Evolutionary conservation across 2,888 invertebrate genomes (phyloP), one percentile per base, ranked within the genome.

Genomic region (Aethes cnicana): DNA sequence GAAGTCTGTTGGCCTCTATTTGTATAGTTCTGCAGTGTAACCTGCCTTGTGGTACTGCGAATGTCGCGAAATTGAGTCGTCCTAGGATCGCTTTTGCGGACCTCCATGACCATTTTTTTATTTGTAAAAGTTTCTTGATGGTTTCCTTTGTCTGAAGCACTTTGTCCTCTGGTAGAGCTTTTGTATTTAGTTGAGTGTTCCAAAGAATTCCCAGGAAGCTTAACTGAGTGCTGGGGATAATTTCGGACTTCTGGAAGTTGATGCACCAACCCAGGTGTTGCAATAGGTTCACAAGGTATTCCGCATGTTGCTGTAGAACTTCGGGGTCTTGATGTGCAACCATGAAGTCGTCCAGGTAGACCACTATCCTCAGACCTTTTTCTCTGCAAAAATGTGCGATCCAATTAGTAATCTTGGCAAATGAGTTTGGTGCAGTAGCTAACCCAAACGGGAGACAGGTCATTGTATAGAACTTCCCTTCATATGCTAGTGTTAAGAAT

Each of bases 31-130:
- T 23, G 12, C 35, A 50, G 30, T 39, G 43, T 2, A 49, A 25
- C 5, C 43, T 37, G 4, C 54, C 54, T 8, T 47, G 16, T 5
- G 54, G 48, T 11, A 56, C 18, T 11, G 46, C 41, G 5, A 35
- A 36, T 2, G 39, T n/a, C 6, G 46, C 53, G 26, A 54, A 54
- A 35, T 42, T 49, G n/a, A 57, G 25, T 14, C 37, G 52, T 5
- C 57, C 54, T 18, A 48, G 16, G 0, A 56, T 11, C 1, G 9
- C 9, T 35, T 50, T 53, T 7, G 48, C 49, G 11, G 41, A 28
- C 6, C 14, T n/a, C 49, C 54, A 57, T 9, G 17, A 36, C 53
- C 56, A 53, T 4, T 14, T 46, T 3, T 23, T 8, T 12, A 5
- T 8, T n/a, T 21, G 21, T 12, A 3, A 7, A 5, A 39, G 37